These are phyloP conservation scores for Cynaeus angustus DNA, from an alignment of 2,888 invertebrate genomes.

Conservation along the genomic window DNA sequence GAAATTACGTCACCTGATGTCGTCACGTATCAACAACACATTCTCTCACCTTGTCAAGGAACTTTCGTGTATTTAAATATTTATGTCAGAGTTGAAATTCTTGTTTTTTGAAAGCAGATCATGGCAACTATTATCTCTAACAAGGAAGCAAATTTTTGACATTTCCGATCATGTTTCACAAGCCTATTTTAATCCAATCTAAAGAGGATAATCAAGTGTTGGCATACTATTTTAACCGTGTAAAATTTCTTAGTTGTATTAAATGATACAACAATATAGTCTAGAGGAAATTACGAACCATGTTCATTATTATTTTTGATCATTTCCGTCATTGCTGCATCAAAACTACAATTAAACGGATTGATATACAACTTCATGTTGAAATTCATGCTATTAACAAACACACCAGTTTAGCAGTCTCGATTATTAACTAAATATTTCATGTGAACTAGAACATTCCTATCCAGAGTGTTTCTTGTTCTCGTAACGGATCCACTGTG, in stretches of 20 bases:
- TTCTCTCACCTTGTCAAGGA: conserved; percentile 23
- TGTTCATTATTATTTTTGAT: too few relatives aligned
- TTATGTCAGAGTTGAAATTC: not conserved
- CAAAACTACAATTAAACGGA: too few relatives aligned
- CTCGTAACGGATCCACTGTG: not conserved
- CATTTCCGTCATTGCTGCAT: too few relatives aligned
- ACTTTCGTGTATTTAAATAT: conserved; percentile 6
- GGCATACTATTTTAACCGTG: too few relatives aligned
- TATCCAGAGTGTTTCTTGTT: not conserved
- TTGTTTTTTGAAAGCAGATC: not conserved
- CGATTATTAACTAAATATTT: too few relatives aligned
- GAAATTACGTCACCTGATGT: conserved; percentile 13
- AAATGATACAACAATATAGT: too few relatives aligned
- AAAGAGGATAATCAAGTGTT: not conserved
- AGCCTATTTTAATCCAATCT: not conserved
- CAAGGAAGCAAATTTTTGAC: conserved; percentile 1
- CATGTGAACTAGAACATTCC: too few relatives aligned
- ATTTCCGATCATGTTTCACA: not conserved
- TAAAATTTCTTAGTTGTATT: too few relatives aligned
- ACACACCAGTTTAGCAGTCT: too few relatives aligned
- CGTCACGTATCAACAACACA: conserved; percentile 9
- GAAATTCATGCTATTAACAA: too few relatives aligned
- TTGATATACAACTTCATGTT: too few relatives aligned
- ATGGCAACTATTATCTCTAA: not conserved
- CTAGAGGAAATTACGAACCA: too few relatives aligned